Conservation (phyloP, 2,797 vertebrate species). For the Euphonia xanthogaster region DNA sequence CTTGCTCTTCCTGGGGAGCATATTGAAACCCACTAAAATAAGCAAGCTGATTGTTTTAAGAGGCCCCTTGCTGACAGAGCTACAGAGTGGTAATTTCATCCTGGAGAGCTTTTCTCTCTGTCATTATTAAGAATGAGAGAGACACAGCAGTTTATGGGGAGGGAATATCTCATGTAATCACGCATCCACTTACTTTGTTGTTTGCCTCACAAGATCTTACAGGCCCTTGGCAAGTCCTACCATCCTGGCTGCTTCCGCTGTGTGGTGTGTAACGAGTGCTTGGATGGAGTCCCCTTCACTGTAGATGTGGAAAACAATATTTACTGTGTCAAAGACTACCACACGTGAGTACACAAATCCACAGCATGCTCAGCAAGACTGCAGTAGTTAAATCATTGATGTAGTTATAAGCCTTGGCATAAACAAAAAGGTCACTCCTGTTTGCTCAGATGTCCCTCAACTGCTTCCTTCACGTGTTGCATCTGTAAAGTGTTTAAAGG, state of each 20-base stretch:
- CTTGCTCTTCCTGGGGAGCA: background rate
- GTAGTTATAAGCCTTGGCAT: background rate
- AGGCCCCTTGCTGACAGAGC: constrained; percentile 11
- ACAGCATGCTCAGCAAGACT: background rate
- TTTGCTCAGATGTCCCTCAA: background rate
- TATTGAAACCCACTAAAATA: constrained; percentile 1
- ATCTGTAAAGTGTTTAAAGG: background rate
- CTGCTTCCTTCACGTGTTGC: background rate
- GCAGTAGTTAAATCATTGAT: background rate
- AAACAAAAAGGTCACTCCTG: background rate
- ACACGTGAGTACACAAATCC: constrained; percentile 83
- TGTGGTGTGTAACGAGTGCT: constrained; percentile 93
- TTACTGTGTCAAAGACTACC: constrained; percentile 99
- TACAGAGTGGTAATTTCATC: background rate
- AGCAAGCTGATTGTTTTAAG: constrained; percentile 7
- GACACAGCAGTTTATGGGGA: background rate
- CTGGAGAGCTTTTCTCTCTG: background rate
- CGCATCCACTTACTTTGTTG: background rate
- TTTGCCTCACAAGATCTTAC: constrained; percentile 85
- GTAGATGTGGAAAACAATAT: constrained; percentile 97
- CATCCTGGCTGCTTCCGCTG: constrained; percentile 98
- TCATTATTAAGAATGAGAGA: background rate
- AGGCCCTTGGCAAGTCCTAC: constrained; percentile 96
- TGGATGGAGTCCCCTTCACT: constrained; percentile 97
- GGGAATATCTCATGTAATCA: background rate